Percentiles rank a stretch among this genome's conserved stretches.
These are phyloP conservation scores for Melinaea menophilus DNA, from an alignment of 2,888 invertebrate species.

Conservation along the genomic window DNA sequence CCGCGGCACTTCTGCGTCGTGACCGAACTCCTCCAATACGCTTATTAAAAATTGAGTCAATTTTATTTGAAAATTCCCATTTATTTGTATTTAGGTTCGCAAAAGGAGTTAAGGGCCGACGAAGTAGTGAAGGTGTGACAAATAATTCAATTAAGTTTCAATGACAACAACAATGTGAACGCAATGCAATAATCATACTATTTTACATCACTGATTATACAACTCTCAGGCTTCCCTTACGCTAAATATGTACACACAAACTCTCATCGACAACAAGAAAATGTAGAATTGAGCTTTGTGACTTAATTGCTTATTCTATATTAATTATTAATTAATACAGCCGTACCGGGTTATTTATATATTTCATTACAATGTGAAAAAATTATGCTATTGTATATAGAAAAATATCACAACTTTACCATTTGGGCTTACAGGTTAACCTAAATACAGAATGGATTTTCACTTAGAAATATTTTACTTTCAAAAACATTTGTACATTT, in stretches of 20 bases:
- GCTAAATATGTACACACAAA: slow-evolving; percentile 75
- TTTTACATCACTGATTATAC: slow-evolving; percentile 59
- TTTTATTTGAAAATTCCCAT: no score
- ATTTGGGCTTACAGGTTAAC: slow-evolving; percentile 67
- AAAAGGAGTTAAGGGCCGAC: slow-evolving; percentile 39
- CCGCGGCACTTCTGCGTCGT: slow-evolving; percentile 26
- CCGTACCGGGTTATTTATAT: slow-evolving; percentile 51
- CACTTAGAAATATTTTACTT: slow-evolving; percentile 75
- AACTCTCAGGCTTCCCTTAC: slow-evolving; percentile 71
- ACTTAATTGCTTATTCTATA: slow-evolving; percentile 57
- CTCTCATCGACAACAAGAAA: slow-evolving; percentile 64
- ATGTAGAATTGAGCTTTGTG: slow-evolving; percentile 72
- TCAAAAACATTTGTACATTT: slow-evolving; percentile 77
- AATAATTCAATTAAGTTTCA: slow-evolving; percentile 13
- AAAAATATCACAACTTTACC: slow-evolving; percentile 77
- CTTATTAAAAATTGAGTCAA: neutral
- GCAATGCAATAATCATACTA: slow-evolving; percentile 51
- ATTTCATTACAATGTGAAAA: slow-evolving; percentile 39
- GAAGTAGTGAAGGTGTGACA: slow-evolving; percentile 32
- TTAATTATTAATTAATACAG: slow-evolving; percentile 45
- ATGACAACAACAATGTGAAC: slow-evolving; percentile 40
- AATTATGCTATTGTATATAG: slow-evolving; percentile 44
- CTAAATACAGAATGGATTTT: slow-evolving; percentile 71
- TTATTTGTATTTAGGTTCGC: no score
- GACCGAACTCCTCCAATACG: slow-evolving; percentile 27